Evolutionary conservation across 2,888 invertebrate species (phyloP).

Genomic region (Elmis aenea): DNA sequence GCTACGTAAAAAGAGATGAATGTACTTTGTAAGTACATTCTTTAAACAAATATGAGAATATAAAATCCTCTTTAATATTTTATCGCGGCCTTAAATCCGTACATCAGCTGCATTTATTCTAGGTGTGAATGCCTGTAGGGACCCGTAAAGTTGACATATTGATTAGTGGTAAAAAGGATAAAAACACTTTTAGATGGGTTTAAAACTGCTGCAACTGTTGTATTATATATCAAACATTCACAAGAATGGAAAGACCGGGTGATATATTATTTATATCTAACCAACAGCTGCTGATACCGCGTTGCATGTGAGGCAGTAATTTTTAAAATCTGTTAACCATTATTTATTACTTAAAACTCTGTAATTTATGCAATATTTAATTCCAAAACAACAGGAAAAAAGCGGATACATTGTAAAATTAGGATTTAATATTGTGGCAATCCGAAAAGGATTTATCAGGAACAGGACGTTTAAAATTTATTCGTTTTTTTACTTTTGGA

Average conservation of each 20-base stretch:
- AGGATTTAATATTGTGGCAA: conserved; percentile 10
- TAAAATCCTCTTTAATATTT: too few relatives aligned
- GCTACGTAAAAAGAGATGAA: too few relatives aligned
- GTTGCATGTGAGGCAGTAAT: conserved; percentile 15
- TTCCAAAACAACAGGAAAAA: conserved; percentile 15
- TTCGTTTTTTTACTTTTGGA: too few relatives aligned
- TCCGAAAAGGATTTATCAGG: too few relatives aligned
- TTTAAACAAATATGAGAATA: too few relatives aligned
- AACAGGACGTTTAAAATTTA: too few relatives aligned
- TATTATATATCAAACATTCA: conserved; percentile 6
- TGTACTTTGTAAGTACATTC: too few relatives aligned
- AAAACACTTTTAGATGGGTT: conserved; percentile 10
- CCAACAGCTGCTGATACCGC: conserved; percentile 8
- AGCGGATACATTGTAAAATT: conserved; percentile 13
- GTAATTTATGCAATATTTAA: conserved; percentile 12
- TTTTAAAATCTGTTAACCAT: conserved; percentile 19
- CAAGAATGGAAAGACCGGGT: conserved; percentile 2
- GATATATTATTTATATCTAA: conserved; percentile 9
- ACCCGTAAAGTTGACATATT: conserved; percentile 11
- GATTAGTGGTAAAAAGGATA: conserved; percentile 7
- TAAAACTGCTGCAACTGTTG: conserved; percentile 8
- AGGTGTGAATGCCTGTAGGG: conserved; percentile 10
- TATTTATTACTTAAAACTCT: conserved; percentile 18
- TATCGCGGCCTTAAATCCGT: too few relatives aligned
- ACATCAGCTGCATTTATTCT: too few relatives aligned